Evolutionary conservation across 2,888 invertebrate genomes (phyloP).

Genomic region (Cerastoderma edule): DNA sequence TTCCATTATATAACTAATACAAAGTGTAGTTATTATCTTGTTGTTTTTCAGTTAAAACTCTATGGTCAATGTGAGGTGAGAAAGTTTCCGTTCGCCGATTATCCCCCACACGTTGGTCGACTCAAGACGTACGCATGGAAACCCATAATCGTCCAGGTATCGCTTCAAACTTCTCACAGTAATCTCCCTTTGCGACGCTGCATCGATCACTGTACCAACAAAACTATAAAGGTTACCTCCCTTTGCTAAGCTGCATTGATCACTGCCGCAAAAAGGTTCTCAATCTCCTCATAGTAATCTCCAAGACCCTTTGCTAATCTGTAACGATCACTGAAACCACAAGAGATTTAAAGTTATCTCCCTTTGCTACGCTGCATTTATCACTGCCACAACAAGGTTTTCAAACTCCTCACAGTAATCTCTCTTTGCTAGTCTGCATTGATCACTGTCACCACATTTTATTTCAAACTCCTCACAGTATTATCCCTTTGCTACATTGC

Average conservation of each 20-base stretch:
- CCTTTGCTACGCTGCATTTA: too few species aligned
- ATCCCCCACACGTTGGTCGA: slow-evolving; percentile 43
- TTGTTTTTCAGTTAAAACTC: slow-evolving; percentile 37
- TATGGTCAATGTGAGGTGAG: slow-evolving; percentile 56
- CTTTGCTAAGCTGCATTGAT: not conserved
- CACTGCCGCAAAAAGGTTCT: not conserved
- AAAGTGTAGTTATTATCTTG: not conserved
- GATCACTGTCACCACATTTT: too few species aligned
- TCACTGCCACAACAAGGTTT: too few species aligned
- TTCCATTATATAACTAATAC: too few species aligned
- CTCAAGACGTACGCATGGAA: slow-evolving; percentile 62
- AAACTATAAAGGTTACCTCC: not conserved
- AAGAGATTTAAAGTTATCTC: too few species aligned
- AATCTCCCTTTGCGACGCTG: not conserved
- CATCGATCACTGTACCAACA: not conserved
- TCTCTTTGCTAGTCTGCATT: too few species aligned
- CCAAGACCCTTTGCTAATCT: not conserved
- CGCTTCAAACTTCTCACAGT: not conserved
- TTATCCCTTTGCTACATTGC: too few species aligned
- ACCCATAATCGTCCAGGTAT: slow-evolving; percentile 60
- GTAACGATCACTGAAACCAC: not conserved
- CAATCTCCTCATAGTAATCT: not conserved
- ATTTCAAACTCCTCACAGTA: too few species aligned
- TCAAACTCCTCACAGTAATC: too few species aligned
- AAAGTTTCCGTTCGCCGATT: slow-evolving; percentile 52